These are phyloP conservation scores for Lagodon rhomboides DNA, from an alignment of 2,797 vertebrate species.

Conservation along the genomic window DNA sequence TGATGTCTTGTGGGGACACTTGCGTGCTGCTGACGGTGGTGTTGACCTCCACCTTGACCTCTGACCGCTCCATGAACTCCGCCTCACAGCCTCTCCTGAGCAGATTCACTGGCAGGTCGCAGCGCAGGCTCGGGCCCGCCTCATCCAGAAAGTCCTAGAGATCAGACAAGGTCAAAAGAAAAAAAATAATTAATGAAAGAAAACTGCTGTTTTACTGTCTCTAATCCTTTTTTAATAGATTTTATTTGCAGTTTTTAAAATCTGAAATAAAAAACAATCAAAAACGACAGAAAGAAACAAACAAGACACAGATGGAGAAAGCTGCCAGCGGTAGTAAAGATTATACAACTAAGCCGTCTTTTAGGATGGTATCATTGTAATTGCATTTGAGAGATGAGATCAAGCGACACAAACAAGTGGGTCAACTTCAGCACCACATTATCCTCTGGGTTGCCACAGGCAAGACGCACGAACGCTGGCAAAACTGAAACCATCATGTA, in stretches of 20 bases:
- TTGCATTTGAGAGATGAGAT: slow-evolving; percentile 8
- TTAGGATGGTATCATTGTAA: slow-evolving; percentile 14
- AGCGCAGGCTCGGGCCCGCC: slow-evolving; percentile 86
- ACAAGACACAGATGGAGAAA: not conserved
- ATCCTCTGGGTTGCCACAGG: not conserved
- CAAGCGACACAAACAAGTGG: slow-evolving; percentile 18
- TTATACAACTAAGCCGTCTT: slow-evolving; percentile 6
- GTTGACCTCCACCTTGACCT: slow-evolving; percentile 86
- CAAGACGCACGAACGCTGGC: not conserved
- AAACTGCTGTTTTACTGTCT: not conserved
- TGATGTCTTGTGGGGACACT: slow-evolving; percentile 91
- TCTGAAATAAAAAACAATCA: not conserved
- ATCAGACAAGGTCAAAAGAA: slow-evolving; percentile 25
- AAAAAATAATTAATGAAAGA: too few species aligned
- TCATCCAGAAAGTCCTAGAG: slow-evolving; percentile 91
- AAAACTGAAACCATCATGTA: not conserved
- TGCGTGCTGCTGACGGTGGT: slow-evolving; percentile 87
- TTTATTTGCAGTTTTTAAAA: not conserved
- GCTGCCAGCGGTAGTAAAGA: not conserved
- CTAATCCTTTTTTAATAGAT: not conserved
- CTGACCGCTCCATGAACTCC: slow-evolving; percentile 90
- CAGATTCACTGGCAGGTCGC: slow-evolving; percentile 90
- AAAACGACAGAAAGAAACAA: not conserved
- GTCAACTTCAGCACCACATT: not conserved
- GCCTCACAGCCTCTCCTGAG: slow-evolving; percentile 89